A percentile compares a stretch with the other conserved stretches of the same genome.
Evolutionary conservation across 92 coral and sea anemone genomes (phyloP).

Genomic region (Palythoa grandiflora): DNA sequence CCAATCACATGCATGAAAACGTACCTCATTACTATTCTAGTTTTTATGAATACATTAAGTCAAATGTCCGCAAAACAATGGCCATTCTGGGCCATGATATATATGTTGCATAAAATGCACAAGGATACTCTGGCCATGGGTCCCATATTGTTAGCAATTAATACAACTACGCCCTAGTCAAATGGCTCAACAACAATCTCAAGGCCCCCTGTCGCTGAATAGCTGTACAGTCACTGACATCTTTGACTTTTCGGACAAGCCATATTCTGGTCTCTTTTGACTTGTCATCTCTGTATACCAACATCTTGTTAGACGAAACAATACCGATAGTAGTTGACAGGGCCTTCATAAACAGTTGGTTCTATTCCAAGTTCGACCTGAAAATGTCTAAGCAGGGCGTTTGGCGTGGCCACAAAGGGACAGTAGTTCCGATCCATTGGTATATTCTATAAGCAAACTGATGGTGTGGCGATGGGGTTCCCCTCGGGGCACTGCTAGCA

Average conservation of each 20-base stretch:
- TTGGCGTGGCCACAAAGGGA: conserved; percentile 10
- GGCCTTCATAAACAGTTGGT: conserved; percentile 40
- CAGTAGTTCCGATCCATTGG: conserved; percentile 28
- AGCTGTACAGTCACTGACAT: conserved; percentile 51
- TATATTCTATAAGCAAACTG: conserved; percentile 23
- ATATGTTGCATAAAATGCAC: conserved; percentile 59
- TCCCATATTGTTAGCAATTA: conserved; percentile 54
- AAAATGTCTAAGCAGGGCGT: conserved; percentile 17
- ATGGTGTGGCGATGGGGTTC: conserved; percentile 44
- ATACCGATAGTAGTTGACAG: not conserved
- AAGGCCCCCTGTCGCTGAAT: conserved; percentile 58
- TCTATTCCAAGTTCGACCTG: conserved; percentile 3
- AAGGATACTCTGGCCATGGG: conserved; percentile 53
- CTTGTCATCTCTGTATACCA: not conserved
- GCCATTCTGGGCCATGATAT: no score
- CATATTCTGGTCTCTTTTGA: conserved; percentile 21
- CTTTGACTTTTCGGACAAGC: conserved; percentile 43
- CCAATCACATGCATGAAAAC: no score
- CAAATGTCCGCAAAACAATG: no score
- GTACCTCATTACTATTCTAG: no score
- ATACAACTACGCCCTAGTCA: conserved; percentile 52
- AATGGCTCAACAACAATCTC: conserved; percentile 55
- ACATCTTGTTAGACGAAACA: conserved; percentile 9
- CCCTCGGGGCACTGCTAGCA: conserved; percentile 21
- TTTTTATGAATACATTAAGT: no score